These are phyloP conservation scores for Habrosyne pyritoides DNA, from an alignment of 2,888 invertebrate species.

Conservation along the genomic window DNA sequence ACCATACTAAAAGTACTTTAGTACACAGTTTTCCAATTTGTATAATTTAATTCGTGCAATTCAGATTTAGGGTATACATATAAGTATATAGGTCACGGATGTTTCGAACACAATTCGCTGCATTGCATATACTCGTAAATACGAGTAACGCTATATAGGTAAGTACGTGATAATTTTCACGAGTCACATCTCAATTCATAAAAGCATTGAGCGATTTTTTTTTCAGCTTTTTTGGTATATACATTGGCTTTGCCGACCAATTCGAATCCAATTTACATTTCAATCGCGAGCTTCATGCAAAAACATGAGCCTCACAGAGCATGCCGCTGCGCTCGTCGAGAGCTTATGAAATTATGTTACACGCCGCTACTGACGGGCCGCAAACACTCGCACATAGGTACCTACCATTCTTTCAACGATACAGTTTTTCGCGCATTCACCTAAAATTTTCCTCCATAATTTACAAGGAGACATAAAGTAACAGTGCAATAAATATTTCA, in stretches of 20 bases:
- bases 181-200: conserved; percentile 52
- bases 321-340: conserved; percentile 43
- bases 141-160: conserved; percentile 32
- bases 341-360: conserved; percentile 70
- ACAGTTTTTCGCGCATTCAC: conserved; percentile 40
- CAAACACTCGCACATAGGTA: conserved; percentile 45
- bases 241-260: conserved; percentile 70
- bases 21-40: not conserved
- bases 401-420: conserved; percentile 19
- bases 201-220: conserved; percentile 51
- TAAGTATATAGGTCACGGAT: not conserved
- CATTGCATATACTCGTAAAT: conserved; percentile 19
- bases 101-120: not conserved
- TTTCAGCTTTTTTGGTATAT: conserved; percentile 57
- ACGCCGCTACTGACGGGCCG: conserved; percentile 22
- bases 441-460: conserved; percentile 51
- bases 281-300: conserved; percentile 74
- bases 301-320: conserved; percentile 67
- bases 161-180: conserved; percentile 47
- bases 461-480: conserved; percentile 47
- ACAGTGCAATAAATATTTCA: conserved; percentile 53
- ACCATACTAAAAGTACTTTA: not conserved
- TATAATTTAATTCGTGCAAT: not conserved
- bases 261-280: conserved; percentile 77
- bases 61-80: no score